Percentiles rank a stretch among this genome's conserved stretches.
phyloP scores from a whole-genome alignment of 2,888 invertebrate species.

The Pegoplata infirma region DNA sequence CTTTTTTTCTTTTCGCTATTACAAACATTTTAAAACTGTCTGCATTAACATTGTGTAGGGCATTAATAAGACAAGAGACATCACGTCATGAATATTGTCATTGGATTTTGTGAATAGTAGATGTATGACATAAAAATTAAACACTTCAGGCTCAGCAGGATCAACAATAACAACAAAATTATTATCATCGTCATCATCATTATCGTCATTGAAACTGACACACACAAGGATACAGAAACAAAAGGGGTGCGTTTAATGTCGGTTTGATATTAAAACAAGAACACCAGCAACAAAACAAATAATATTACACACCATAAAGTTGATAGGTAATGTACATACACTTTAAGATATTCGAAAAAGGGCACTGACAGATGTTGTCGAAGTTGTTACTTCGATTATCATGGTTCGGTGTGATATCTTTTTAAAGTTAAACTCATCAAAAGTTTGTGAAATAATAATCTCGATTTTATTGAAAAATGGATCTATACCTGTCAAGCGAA shows the following conservation, averaged over 20 bases:
- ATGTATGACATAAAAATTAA: conserved; percentile 59
- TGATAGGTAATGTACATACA: background rate
- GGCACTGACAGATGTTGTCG: background rate
- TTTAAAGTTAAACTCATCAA: no score
- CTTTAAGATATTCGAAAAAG: background rate
- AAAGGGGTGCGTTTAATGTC: conserved; percentile 58
- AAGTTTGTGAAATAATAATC: no score
- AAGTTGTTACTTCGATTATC: no score
- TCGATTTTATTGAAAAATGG: no score
- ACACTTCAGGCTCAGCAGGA: conserved; percentile 61
- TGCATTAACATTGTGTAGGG: background rate
- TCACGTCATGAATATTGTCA: background rate
- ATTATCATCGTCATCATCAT: conserved; percentile 43
- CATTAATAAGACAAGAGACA: background rate
- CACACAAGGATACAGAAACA: conserved; percentile 51
- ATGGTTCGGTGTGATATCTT: no score
- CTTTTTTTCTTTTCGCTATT: no score
- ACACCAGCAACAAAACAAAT: conserved; percentile 37
- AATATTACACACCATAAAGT: conserved; percentile 32
- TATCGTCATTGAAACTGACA: conserved; percentile 53
- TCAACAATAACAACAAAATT: conserved; percentile 56
- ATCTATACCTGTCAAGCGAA: no score
- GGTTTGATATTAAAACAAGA: conserved; percentile 58
- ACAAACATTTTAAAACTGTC: no score
- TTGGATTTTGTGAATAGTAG: conserved; percentile 3